Evolutionary conservation across 2,888 invertebrate genomes (phyloP).

Genomic region (Ypsolopha sequella): DNA sequence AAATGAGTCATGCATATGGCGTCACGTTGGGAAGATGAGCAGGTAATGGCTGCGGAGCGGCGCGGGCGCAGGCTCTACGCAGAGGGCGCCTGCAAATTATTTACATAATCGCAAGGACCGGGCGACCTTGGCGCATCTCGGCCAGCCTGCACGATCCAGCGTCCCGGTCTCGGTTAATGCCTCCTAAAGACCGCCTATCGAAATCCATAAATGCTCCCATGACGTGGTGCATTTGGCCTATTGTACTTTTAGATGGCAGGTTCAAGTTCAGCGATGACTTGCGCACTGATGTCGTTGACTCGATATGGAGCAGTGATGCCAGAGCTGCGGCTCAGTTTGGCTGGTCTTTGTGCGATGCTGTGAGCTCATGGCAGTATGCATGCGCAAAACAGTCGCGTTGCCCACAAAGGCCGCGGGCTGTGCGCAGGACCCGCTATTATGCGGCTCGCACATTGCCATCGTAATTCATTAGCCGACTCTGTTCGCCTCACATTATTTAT

Average conservation of each 20-base stretch:
- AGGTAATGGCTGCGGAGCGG: slow-evolving; percentile 14
- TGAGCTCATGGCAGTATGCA: too few relatives aligned
- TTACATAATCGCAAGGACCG: slow-evolving; percentile 53
- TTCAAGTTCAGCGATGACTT: slow-evolving; percentile 41
- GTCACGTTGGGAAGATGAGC: slow-evolving; percentile 21
- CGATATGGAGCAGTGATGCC: slow-evolving; percentile 37
- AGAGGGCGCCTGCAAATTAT: slow-evolving; percentile 28
- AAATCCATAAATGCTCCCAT: not conserved
- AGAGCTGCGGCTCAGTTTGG: slow-evolving; percentile 37
- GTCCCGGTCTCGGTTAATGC: not conserved
- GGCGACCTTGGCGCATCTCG: slow-evolving; percentile 44
- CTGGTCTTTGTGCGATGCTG: slow-evolving; percentile 19
- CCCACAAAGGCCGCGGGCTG: slow-evolving; percentile 25
- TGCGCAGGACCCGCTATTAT: slow-evolving; percentile 34
- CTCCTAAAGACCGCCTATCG: not conserved
- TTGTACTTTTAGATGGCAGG: slow-evolving; percentile 9
- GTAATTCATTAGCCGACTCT: slow-evolving; percentile 62
- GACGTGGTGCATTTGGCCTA: not conserved
- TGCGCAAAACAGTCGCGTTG: too few relatives aligned
- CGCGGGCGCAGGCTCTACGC: slow-evolving; percentile 17
- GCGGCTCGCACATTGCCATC: slow-evolving; percentile 35
- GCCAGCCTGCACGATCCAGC: slow-evolving; percentile 15
- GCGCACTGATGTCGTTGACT: slow-evolving; percentile 50
- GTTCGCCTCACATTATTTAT: slow-evolving; percentile 55
- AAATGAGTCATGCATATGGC: slow-evolving; percentile 2